These are phyloP conservation scores for Drosophila rellima DNA, from an alignment of 2,888 invertebrate genomes.

Conservation along the genomic window DNA sequence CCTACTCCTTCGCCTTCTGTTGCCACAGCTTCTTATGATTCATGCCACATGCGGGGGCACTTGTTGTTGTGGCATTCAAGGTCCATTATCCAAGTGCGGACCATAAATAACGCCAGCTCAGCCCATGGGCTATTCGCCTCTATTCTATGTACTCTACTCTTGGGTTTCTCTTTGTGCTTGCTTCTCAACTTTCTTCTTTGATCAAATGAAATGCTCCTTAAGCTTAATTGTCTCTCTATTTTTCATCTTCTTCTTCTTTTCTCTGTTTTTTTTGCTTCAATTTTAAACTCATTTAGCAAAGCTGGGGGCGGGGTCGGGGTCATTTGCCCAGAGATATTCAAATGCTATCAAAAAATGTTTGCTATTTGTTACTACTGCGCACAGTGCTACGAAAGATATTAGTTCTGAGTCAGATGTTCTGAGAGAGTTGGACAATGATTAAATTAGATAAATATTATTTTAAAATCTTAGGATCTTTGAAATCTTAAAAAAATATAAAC, in stretches of 20 bases:
- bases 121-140: conserved; percentile 29
- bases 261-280: conserved; percentile 54
- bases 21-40: conserved; percentile 30
- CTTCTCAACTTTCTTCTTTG: conserved; percentile 68
- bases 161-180: conserved; percentile 20
- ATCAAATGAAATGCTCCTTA: conserved; percentile 79
- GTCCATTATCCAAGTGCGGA: conserved; percentile 58
- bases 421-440: not conserved
- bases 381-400: conserved; percentile 47
- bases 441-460: no score
- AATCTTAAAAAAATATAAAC: no score
- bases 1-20: not conserved
- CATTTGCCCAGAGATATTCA: conserved; percentile 63
- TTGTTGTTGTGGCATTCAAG: conserved; percentile 54
- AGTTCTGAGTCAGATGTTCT: not conserved
- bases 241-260: conserved; percentile 9
- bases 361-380: conserved; percentile 37
- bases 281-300: conserved; percentile 74
- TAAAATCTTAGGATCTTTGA: no score
- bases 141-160: conserved; percentile 5
- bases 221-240: conserved; percentile 75
- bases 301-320: conserved; percentile 44
- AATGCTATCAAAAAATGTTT: conserved; percentile 70
- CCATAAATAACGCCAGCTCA: conserved; percentile 50
- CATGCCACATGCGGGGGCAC: conserved; percentile 41